Conservation (phyloP, 2,888 invertebrate species). For the Pammene aurita region DNA sequence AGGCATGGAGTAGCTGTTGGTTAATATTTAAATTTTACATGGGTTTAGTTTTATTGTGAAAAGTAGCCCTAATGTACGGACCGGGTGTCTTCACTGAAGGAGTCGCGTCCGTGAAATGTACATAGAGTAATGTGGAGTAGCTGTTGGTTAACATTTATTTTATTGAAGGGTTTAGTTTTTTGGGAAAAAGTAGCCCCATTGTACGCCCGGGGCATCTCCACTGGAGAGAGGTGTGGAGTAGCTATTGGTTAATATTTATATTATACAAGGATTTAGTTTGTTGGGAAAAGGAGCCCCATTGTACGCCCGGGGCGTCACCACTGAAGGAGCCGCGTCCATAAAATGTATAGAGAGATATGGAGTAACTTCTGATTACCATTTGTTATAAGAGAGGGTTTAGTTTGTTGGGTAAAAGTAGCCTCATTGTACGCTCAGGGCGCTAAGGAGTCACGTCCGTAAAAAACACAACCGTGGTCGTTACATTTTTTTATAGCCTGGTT, state of each 20-base stretch:
- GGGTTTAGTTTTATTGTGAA: slow-evolving; percentile 76
- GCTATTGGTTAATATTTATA: neutral
- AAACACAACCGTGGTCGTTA: no score
- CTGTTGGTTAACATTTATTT: neutral
- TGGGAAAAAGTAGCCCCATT: slow-evolving; percentile 78
- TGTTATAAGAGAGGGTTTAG: no score
- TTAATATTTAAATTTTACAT: neutral
- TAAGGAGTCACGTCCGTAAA: no score
- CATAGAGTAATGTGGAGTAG: neutral
- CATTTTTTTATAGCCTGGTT: no score
- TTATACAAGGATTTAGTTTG: slow-evolving; percentile 62
- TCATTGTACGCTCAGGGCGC: no score
- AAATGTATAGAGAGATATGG: neutral
- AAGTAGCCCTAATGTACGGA: slow-evolving; percentile 78
- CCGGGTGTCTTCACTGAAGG: slow-evolving; percentile 72
- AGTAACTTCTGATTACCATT: neutral
- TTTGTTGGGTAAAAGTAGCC: no score
- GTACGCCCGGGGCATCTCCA: slow-evolving; percentile 70
- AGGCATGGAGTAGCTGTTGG: neutral
- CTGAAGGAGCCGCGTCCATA: slow-evolving; percentile 72
- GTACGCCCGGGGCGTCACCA: slow-evolving; percentile 70
- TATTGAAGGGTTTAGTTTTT: slow-evolving; percentile 63
- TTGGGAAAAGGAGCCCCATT: slow-evolving; percentile 78
- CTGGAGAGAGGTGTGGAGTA: slow-evolving; percentile 56
- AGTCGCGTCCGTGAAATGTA: slow-evolving; percentile 59